Percentiles rank a stretch among this genome's conserved stretches.
Evolutionary conservation across 2,888 invertebrate genomes (phyloP).

Genomic region (Caenorhabditis sinica): DNA sequence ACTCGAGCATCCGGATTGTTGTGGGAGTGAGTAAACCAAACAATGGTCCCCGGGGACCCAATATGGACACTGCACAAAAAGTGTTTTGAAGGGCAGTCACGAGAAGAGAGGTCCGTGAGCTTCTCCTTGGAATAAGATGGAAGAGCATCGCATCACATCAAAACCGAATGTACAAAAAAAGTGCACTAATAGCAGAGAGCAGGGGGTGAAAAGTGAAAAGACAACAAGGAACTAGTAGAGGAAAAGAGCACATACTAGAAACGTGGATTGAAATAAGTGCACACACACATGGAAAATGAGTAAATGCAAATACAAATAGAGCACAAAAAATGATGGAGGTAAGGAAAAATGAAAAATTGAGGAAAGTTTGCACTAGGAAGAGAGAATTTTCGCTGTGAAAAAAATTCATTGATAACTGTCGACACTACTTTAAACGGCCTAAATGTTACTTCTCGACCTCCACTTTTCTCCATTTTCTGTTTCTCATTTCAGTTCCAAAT

Average conservation of each 20-base stretch:
- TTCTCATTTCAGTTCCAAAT: background rate
- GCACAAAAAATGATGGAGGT: slow-evolving; percentile 4
- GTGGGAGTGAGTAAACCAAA: slow-evolving; percentile 37
- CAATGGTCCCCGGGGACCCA: slow-evolving; percentile 51
- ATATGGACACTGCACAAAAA: slow-evolving; percentile 49
- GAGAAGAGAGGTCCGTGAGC: slow-evolving; percentile 30
- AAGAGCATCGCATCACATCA: slow-evolving; percentile 26
- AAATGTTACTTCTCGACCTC: slow-evolving; percentile 2
- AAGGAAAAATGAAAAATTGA: slow-evolving; percentile 14
- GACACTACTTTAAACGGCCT: background rate
- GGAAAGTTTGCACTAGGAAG: slow-evolving; percentile 31
- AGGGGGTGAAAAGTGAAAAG: slow-evolving; percentile 27
- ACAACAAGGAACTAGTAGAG: slow-evolving; percentile 39
- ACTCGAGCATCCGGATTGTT: slow-evolving; percentile 16
- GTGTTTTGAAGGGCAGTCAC: slow-evolving; percentile 63
- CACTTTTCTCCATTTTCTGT: background rate
- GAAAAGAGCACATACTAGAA: slow-evolving; percentile 34
- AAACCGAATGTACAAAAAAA: slow-evolving; percentile 35
- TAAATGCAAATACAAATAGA: slow-evolving; percentile 58
- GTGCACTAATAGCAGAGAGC: slow-evolving; percentile 51
- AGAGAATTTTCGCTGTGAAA: slow-evolving; percentile 19
- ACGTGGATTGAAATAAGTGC: slow-evolving; percentile 58
- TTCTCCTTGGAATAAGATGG: slow-evolving; percentile 34
- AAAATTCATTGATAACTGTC: slow-evolving; percentile 21
- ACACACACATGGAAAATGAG: slow-evolving; percentile 50